Evolutionary conservation across 2,113 vertebrate genomes (phyloP).

Genomic region (Fukomys damarensis): DNA sequence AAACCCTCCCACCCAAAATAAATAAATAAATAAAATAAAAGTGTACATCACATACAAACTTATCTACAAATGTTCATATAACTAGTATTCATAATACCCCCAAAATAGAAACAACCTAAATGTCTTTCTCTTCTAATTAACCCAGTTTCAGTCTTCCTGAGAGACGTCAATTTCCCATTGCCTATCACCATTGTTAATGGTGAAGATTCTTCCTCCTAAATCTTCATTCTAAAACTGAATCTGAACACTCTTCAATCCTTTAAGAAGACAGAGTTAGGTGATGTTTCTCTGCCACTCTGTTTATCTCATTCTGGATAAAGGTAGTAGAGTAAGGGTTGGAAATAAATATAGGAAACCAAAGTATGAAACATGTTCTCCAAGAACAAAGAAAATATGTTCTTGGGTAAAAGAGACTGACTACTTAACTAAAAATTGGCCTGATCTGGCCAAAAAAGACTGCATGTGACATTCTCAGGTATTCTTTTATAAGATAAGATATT

Average conservation of each 20-base stretch:
- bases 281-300: background rate
- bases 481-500: conserved; percentile 54
- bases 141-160: background rate
- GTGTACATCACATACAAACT: background rate
- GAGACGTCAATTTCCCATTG: background rate
- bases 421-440: background rate
- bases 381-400: background rate
- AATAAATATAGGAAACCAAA: conserved; percentile 38
- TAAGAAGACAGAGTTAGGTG: background rate
- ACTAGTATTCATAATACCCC: background rate
- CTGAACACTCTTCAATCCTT: background rate
- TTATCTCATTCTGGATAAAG: conserved; percentile 36
- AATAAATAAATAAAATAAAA: too few species aligned
- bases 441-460: background rate
- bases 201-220: background rate
- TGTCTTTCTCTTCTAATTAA: background rate
- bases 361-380: background rate
- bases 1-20: too few species aligned
- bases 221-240: conserved; percentile 39
- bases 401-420: background rate
- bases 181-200: background rate
- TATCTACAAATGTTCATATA: background rate
- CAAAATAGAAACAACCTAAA: background rate
- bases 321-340: background rate
- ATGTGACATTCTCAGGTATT: conserved; percentile 32